Percentiles rank a stretch among this genome's conserved stretches.
phyloP scores from a whole-genome alignment of 2,797 vertebrate species.

The Gadopsis marmoratus region DNA sequence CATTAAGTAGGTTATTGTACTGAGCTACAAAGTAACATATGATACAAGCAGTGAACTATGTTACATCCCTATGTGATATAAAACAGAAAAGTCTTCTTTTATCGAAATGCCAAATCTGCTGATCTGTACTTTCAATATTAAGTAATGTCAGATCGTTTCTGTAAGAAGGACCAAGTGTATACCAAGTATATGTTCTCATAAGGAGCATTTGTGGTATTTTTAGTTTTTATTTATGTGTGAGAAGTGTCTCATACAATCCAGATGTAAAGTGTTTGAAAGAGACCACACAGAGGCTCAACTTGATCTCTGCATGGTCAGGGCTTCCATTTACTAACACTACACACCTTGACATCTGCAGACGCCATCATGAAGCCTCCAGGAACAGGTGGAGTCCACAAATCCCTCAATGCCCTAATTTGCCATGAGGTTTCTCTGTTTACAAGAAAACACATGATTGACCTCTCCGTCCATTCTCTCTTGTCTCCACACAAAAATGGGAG shows the following conservation, averaged over 20 bases:
- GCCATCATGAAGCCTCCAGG: background rate
- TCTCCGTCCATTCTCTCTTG: slow-evolving; percentile 37
- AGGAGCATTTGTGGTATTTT: slow-evolving; percentile 35
- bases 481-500: slow-evolving; percentile 46
- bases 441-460: slow-evolving; percentile 36
- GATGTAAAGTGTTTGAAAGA: slow-evolving; percentile 51
- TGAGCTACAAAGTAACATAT: background rate
- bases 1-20: background rate
- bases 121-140: background rate
- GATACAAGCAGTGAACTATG: background rate
- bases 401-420: background rate
- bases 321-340: slow-evolving; percentile 1
- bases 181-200: no score
- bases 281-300: slow-evolving; percentile 65
- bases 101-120: background rate
- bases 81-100: background rate
- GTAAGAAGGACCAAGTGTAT: background rate
- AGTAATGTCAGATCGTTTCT: background rate
- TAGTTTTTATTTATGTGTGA: slow-evolving; percentile 35
- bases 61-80: background rate
- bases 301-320: slow-evolving; percentile 45
- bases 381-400: slow-evolving; percentile 8
- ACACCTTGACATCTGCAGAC: slow-evolving; percentile 2
- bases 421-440: slow-evolving; percentile 17
- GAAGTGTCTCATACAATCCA: slow-evolving; percentile 61